These are phyloP conservation scores for Sabellastarte sp. DNA, from an alignment of 2,888 invertebrate genomes.

Conservation along the genomic window DNA sequence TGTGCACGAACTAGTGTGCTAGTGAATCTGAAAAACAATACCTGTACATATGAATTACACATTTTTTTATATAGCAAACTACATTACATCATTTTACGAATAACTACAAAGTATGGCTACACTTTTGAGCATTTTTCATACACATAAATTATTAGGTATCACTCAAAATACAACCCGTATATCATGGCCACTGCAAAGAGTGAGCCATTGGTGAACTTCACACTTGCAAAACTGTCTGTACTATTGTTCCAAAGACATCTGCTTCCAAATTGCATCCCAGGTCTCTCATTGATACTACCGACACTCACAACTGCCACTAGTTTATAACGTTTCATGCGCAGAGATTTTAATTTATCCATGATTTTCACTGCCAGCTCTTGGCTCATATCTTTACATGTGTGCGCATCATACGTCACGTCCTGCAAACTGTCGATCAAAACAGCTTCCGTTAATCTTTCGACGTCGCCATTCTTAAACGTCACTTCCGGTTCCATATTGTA, in stretches of 20 bases:
- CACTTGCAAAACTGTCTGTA: slow-evolving; percentile 52
- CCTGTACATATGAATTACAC: no score
- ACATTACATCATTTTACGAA: no score
- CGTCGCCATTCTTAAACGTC: slow-evolving; percentile 4
- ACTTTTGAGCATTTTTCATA: no score
- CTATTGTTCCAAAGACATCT: slow-evolving; percentile 51
- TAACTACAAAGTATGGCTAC: no score
- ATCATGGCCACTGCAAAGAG: slow-evolving; percentile 52
- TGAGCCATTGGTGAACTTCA: slow-evolving; percentile 46
- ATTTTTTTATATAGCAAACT: no score
- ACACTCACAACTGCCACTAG: slow-evolving; percentile 50
- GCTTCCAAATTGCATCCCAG: slow-evolving; percentile 51
- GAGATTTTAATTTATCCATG: slow-evolving; percentile 39
- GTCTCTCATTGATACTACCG: slow-evolving; percentile 43
- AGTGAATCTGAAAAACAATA: no score
- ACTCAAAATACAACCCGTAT: slow-evolving; percentile 41
- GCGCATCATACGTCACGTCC: slow-evolving; percentile 34
- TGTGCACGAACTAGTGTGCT: no score
- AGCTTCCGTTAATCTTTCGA: slow-evolving; percentile 12
- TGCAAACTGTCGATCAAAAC: slow-evolving; percentile 13
- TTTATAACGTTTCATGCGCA: slow-evolving; percentile 41
- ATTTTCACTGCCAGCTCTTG: slow-evolving; percentile 41
- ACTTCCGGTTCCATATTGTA: slow-evolving; percentile 8
- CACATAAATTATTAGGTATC: no score
- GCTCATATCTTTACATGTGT: slow-evolving; percentile 38